Conservation (phyloP, 2,888 invertebrate genomes). For the Gymnosoma rotundatum region DNA sequence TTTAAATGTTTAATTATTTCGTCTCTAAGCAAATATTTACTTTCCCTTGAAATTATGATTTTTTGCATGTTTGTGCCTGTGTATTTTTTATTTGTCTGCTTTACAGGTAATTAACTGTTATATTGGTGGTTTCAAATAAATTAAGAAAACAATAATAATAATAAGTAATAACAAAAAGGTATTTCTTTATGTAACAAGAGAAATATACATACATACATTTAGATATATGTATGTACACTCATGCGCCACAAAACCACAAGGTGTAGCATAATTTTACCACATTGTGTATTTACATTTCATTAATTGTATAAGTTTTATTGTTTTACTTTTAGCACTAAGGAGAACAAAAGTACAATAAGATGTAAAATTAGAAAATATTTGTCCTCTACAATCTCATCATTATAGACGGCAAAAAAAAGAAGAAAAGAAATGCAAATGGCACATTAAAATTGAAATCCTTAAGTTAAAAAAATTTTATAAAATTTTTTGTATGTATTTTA, state of each 20-base stretch:
- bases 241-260: conserved; percentile 12
- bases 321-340: not conserved
- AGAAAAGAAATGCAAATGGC: too few relatives aligned
- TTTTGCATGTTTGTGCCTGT: not conserved
- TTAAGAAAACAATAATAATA: conserved; percentile 28
- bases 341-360: not conserved
- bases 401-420: not conserved
- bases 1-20: conserved; percentile 18
- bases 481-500: too few relatives aligned
- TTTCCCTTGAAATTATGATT: conserved; percentile 24
- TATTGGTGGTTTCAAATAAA: conserved; percentile 44
- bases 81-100: conserved; percentile 13
- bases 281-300: not conserved
- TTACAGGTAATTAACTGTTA: conserved; percentile 55
- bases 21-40: conserved; percentile 42
- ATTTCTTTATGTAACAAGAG: not conserved
- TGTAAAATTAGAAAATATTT: not conserved
- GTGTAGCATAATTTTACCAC: conserved; percentile 33
- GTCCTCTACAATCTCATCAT: not conserved
- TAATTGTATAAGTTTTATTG: conserved; percentile 18
- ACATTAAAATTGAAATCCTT: not conserved
- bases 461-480: too few relatives aligned
- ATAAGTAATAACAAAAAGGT: conserved; percentile 13
- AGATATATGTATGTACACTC: not conserved
- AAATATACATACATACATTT: not conserved